Conservation (phyloP, 1,140 invertebrate species). For the Amyelois transitella region DNA sequence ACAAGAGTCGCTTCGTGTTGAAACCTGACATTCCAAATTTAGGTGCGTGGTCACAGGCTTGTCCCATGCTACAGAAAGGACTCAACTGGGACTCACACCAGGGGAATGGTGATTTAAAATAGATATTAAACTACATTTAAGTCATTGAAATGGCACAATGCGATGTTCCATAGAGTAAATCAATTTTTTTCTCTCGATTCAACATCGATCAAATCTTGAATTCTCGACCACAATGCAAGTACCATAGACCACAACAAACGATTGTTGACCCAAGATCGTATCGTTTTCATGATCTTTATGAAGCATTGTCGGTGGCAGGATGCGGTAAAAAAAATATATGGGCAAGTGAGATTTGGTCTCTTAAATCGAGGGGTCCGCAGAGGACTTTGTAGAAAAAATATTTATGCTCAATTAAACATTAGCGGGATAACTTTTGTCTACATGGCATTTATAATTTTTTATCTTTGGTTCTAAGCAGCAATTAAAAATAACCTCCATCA, state of each 20-base stretch:
- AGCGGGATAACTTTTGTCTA: no score
- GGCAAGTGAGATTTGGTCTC: background rate
- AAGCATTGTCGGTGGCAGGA: slow-evolving; percentile 40
- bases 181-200: slow-evolving; percentile 29
- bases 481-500: no score
- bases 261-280: slow-evolving; percentile 49
- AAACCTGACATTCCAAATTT: no score
- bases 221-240: slow-evolving; percentile 27
- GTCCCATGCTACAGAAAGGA: no score
- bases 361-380: background rate
- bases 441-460: no score
- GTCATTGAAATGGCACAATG: slow-evolving; percentile 6
- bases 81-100: no score
- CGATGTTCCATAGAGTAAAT: slow-evolving; percentile 14
- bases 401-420: no score
- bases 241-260: slow-evolving; percentile 32
- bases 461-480: no score
- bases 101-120: background rate
- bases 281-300: slow-evolving; percentile 40
- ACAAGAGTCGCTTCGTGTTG: no score
- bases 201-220: slow-evolving; percentile 38
- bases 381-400: no score
- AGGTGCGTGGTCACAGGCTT: no score
- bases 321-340: slow-evolving; percentile 16
- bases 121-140: background rate